These are phyloP conservation scores for Sminthopsis crassicaudata DNA, from an alignment of 2,113 vertebrate species.

Conservation along the genomic window DNA sequence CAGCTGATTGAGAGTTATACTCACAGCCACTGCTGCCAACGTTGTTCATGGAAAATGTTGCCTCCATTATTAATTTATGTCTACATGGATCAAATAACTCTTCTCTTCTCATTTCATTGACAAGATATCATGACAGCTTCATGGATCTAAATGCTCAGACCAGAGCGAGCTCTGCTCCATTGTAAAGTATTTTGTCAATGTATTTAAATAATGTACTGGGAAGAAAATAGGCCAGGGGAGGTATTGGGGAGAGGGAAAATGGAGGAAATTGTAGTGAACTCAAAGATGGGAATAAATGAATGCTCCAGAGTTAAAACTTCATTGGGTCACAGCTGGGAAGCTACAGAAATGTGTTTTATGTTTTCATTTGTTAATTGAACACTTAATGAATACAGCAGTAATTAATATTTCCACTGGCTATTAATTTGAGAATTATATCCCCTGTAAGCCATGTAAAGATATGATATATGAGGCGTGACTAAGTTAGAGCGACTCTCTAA, in stretches of 20 bases:
- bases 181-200: slow-evolving; percentile 63
- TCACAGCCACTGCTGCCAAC: not conserved
- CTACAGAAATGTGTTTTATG: slow-evolving; percentile 14
- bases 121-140: slow-evolving; percentile 58
- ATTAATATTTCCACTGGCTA: slow-evolving; percentile 79
- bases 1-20: not conserved
- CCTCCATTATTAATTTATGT: slow-evolving; percentile 66
- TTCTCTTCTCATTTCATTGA: slow-evolving; percentile 70
- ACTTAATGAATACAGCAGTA: slow-evolving; percentile 62
- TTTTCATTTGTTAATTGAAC: slow-evolving; percentile 78
- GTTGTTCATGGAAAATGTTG: slow-evolving; percentile 41
- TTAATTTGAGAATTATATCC: slow-evolving; percentile 81
- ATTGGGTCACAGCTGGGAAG: slow-evolving; percentile 53
- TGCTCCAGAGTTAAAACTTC: slow-evolving; percentile 2
- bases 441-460: slow-evolving; percentile 73
- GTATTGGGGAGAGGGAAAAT: slow-evolving; percentile 32
- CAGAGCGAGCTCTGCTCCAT: slow-evolving; percentile 35
- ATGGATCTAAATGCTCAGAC: slow-evolving; percentile 34
- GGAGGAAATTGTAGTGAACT: not conserved
- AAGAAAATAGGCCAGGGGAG: slow-evolving; percentile 23
- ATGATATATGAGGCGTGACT: slow-evolving; percentile 79
- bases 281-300: slow-evolving; percentile 30
- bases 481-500: slow-evolving; percentile 68
- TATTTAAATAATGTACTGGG: slow-evolving; percentile 52
- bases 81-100: slow-evolving; percentile 69